These are phyloP conservation scores for Acrossocheilus fasciatus DNA, from an alignment of 2,797 vertebrate species.

Conservation along the genomic window DNA sequence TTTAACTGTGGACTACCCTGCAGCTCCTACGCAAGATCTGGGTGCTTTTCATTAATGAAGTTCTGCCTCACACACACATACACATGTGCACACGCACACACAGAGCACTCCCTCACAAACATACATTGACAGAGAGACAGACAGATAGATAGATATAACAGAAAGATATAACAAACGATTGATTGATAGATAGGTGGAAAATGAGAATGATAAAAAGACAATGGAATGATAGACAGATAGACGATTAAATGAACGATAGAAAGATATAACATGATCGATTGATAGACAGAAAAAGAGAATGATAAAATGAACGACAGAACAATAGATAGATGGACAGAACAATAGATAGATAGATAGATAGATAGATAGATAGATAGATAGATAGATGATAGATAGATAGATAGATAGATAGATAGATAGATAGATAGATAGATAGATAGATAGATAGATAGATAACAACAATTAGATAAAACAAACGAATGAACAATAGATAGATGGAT, in stretches of 20 bases:
- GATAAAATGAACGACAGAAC: not conserved
- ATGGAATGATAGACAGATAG: not conserved
- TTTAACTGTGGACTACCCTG: slow-evolving; percentile 69
- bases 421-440: not conserved
- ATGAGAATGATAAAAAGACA: not conserved
- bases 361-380: not conserved
- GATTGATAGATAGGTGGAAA: not conserved
- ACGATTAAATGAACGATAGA: no score
- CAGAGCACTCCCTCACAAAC: not conserved
- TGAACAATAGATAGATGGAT: no score
- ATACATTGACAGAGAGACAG: not conserved
- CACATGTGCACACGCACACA: slow-evolving; percentile 10
- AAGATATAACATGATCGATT: no score
- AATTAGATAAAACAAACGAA: no score
- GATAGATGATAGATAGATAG: not conserved
- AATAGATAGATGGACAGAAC: not conserved
- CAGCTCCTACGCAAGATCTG: slow-evolving; percentile 54
- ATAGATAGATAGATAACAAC: no score
- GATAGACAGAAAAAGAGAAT: not conserved
- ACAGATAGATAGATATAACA: not conserved
- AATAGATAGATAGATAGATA: not conserved
- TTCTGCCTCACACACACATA: slow-evolving; percentile 29
- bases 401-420: not conserved
- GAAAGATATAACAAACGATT: no score
- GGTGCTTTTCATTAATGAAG: slow-evolving; percentile 69